Percentiles rank a stretch among this genome's conserved stretches.
Evolutionary conservation across 2,113 vertebrate genomes (phyloP).

Genomic region (Alligator sinensis): DNA sequence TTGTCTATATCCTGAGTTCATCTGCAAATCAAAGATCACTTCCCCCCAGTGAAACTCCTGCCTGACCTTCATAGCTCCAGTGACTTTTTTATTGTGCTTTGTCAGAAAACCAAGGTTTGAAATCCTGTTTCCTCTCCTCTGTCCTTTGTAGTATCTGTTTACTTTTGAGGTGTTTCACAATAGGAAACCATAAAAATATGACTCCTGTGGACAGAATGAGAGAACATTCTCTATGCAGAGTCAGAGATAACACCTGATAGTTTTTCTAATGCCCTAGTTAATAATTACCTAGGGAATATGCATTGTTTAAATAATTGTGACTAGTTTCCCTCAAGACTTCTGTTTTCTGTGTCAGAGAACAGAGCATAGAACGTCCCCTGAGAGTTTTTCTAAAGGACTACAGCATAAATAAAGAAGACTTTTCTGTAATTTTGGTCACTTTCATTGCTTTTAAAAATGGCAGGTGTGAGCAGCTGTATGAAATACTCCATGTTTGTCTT

Average conservation of each 20-base stretch:
- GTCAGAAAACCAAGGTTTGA: not conserved
- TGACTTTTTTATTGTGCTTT: accelerated
- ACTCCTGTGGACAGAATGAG: not conserved
- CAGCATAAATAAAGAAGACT: not conserved
- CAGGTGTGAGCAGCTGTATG: slow-evolving; percentile 84
- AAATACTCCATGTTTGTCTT: slow-evolving; percentile 92
- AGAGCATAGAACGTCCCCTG: not conserved
- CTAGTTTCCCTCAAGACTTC: not conserved
- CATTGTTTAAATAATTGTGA: slow-evolving; percentile 14
- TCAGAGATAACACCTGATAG: slow-evolving; percentile 55
- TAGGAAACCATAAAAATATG: slow-evolving; percentile 8
- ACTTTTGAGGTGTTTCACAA: slow-evolving; percentile 50
- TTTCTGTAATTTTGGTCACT: not conserved
- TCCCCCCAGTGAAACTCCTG: not conserved
- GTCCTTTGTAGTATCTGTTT: slow-evolving; percentile 50
- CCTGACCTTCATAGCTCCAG: not conserved
- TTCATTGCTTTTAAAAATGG: slow-evolving; percentile 79
- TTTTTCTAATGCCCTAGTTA: slow-evolving; percentile 71
- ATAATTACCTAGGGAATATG: slow-evolving; percentile 72
- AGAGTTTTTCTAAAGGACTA: slow-evolving; percentile 36
- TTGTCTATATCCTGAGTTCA: not conserved
- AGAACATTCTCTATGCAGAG: not conserved
- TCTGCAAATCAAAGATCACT: not conserved
- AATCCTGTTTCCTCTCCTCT: too few relatives aligned
- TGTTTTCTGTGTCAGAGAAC: slow-evolving; percentile 30